phyloP scores from a whole-genome alignment of 2,888 invertebrate species.

The Meteorus cinctellus region DNA sequence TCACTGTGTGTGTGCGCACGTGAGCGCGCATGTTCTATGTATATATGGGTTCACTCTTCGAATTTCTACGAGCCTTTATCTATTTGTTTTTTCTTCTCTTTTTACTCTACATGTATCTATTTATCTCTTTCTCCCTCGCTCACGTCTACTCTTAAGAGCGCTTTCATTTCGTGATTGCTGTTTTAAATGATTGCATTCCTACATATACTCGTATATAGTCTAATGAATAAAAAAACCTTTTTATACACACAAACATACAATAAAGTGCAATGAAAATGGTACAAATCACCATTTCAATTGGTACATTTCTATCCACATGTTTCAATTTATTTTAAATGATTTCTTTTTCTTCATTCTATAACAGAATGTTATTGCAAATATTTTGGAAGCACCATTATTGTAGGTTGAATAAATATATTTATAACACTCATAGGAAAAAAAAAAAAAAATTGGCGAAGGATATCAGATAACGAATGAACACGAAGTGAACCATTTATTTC shows the following conservation, averaged over 20 bases:
- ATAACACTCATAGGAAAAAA: background rate
- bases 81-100: constrained; percentile 16
- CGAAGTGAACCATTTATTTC: background rate
- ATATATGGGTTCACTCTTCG: background rate
- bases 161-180: constrained; percentile 71
- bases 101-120: constrained; percentile 5
- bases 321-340: background rate
- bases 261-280: constrained; percentile 1
- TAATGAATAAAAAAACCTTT: constrained; percentile 14
- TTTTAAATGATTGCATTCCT: constrained; percentile 69
- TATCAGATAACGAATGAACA: background rate
- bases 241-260: background rate
- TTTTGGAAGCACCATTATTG: background rate
- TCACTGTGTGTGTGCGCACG: background rate
- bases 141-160: constrained; percentile 49
- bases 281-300: background rate
- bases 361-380: background rate
- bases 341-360: background rate
- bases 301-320: background rate
- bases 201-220: constrained; percentile 34
- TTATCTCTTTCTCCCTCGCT: constrained; percentile 29
- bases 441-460: background rate
- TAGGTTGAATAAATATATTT: background rate
- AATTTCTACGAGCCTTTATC: constrained; percentile 22
- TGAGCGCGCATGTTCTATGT: background rate